Base-by-base conservation (phyloP, 2,888 invertebrate genomes). In the Ophion slaviceki region DNA sequence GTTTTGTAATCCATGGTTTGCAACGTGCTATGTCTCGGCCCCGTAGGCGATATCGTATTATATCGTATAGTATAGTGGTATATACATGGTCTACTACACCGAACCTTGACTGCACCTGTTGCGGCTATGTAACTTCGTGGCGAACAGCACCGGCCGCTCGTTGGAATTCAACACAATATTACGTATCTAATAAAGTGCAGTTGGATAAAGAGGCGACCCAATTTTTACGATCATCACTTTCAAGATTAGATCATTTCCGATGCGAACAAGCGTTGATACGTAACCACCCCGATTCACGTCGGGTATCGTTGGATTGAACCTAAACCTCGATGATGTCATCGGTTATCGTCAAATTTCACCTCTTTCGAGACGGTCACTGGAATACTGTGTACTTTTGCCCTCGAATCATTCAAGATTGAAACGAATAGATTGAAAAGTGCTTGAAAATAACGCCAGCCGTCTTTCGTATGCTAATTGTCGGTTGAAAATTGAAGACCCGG, bases 41-140 rank as follows among this genome's bases (percentile, higher is more conserved):
- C 85, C 78, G 78, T 85, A 74, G 81, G 81, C 81, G 68, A 85
- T 81, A 70, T 85, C 62, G 64, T 81, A 81, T 85, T 85, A 78
- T 78, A 78, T 74, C 77, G 36, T 68, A 62, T 17, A 61, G 67
- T 53, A 7, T 20, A 36, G 32, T n/a, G 32, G 66, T 10, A n/a
- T 70, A 62, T 62, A 76, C 53, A 66, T 53, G 24, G 59, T 61
- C 47, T 70, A 36, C 66, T 67, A 14, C 57, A 59, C 66, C 64
- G 40, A 84, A 53, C 66, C 59, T 66, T 47, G 76, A 57, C 70
- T 77, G 80, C 80, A 84, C 84, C 84, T 84, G 84, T 80, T 80
- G 70, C 76, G 59, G 70, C 84, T 84, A 76, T 80, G 71, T 64
- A 84, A 80, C 80, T 66, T 80, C 59, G 47, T 40, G 80, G 64